Evolutionary conservation across 2,888 invertebrate species (phyloP), one percentile per base, ranked within the genome.

Genomic region (Papilio elwesi): DNA sequence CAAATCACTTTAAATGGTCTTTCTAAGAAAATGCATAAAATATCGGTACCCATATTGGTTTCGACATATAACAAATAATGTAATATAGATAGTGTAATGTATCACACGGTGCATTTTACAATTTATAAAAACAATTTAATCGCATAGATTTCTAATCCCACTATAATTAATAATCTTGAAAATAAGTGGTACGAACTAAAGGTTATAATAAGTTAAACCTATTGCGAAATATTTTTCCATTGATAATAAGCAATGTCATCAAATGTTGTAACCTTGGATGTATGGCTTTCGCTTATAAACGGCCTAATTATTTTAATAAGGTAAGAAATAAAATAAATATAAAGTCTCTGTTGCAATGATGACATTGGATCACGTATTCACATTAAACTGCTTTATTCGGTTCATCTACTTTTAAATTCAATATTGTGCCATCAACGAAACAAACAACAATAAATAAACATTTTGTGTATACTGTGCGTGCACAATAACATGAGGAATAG

Each of bases 241-340:
- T 63, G 53, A 68, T 53, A 68, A 51, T 55, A 38, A n/a, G 9
- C 64, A 72, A 49, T 51, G 62, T 63, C 67, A 63, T 52, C 52
- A 38, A 65, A 55, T n/a, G 16, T 47, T 48, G 13, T n/a, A 38
- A 43, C 64, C 68, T 73, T 69, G 47, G 16, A 26, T 69, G 16
- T 63, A 66, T 62, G 59, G 16, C n/a, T 53, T 6, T 43, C 62
- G 71, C 59, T 67, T 67, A 71, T 71, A 57, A 71, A 71, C 26
- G 36, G 13, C 57, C 47, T 49, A 71, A 49, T 71, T 71, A 71
- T 71, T 71, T 70, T 65, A 57, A 57, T 71, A 38, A 36, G 70
- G 64, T 51, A 66, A 71, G 51, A 16, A 52, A 62, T 69, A 51
- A 59, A 59, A 38, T 68, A n/a, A 36, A 38, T 68, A 43, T n/a